Evolutionary conservation across 2,113 vertebrate genomes (phyloP), one percentile per base, ranked within the genome.

Genomic region (Corvus cornix): DNA sequence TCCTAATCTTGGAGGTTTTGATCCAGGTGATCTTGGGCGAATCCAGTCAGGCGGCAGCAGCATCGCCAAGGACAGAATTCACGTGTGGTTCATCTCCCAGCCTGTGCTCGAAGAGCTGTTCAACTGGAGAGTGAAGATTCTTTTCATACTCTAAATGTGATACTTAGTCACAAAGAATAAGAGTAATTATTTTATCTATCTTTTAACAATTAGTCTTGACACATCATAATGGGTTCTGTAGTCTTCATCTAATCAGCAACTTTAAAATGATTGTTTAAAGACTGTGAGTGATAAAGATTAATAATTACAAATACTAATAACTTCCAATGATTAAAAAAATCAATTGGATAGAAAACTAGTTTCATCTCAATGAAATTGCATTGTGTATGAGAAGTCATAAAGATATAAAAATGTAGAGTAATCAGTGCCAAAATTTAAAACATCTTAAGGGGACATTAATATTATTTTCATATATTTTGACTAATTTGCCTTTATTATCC

Each of bases 381-480:
- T 26, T 43, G 12, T 48, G 60, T 52, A 41, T 72, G 33, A 76
- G 49, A 72, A 94, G 58, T 79, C 20, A 15, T 72, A 74, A 66
- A 84, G n/a, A 70, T 66, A 62, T 7, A 82, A 10, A 89, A 78
- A 74, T 77, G 11, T 23, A n/a, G 44, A 76, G 19, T 22, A 69
- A 83, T 79, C 56, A 28, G 30, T 75, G 66, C 30, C 69, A 91
- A 83, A 69, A 62, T 60, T 77, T 87, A 82, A 77, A 86, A 49
- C 6, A 30, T 48, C 41, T 69, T 74, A 81, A 67, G 48, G 39
- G 59, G 31, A 37, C 48, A 48, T 81, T 78, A 89, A 68, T 79
- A 62, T 59, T 86, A 77, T 95, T 95, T 93, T 52, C 89, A 84
- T 89, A 27, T 26, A 74, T 95, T 93, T 90, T 92, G 41, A 76